Evolutionary conservation across 2,888 invertebrate genomes (phyloP).

Genomic region (Bombyx huttoni): DNA sequence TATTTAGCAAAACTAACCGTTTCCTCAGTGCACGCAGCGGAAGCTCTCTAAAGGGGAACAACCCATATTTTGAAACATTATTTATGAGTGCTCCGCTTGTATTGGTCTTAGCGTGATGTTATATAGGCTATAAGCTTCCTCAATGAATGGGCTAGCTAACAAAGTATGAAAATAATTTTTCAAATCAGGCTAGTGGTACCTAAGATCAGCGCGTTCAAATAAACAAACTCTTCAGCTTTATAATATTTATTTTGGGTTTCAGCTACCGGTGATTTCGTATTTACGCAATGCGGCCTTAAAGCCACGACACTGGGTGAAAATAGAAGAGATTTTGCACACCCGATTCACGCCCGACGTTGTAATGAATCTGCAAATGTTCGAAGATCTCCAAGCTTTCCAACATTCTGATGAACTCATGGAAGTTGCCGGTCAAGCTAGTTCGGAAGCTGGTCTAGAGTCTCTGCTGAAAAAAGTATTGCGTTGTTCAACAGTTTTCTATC

Average conservation of each 20-base stretch:
- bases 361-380: conserved; percentile 77
- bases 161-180: no score
- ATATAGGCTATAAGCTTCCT: no score
- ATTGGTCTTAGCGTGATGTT: no score
- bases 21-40: no score
- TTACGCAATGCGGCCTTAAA: conserved; percentile 85
- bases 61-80: no score
- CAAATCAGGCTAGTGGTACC: no score
- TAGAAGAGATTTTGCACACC: conserved; percentile 81
- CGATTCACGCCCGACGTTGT: conserved; percentile 80
- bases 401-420: conserved; percentile 84
- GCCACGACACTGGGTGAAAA: conserved; percentile 86
- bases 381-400: conserved; percentile 81
- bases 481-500: background rate
- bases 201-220: no score
- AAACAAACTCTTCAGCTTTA: background rate
- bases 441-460: conserved; percentile 86
- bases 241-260: conserved; percentile 1
- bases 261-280: conserved; percentile 84
- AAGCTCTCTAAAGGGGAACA: no score
- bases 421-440: conserved; percentile 89
- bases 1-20: no score
- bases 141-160: no score
- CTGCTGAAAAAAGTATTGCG: conserved; percentile 79
- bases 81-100: no score